These are phyloP conservation scores for Pangasianodon hypophthalmus DNA, from an alignment of 2,113 vertebrate genomes.

Conservation along the genomic window DNA sequence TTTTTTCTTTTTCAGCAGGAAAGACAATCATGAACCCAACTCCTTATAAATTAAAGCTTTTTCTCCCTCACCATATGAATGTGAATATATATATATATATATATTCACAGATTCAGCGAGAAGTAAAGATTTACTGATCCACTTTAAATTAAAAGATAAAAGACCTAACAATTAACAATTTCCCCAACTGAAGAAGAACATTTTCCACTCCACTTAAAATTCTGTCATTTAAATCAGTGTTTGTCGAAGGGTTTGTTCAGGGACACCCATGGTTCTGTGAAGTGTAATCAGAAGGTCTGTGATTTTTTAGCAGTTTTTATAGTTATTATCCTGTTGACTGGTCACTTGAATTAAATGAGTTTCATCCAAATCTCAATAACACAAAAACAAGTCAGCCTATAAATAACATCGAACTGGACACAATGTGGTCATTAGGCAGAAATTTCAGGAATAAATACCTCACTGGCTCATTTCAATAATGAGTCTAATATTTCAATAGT, in stretches of 20 bases:
- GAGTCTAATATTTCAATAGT: neutral
- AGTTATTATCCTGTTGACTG: too few relatives aligned
- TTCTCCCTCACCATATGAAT: neutral
- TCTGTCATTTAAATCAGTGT: neutral
- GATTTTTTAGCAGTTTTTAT: neutral
- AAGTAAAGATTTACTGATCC: neutral
- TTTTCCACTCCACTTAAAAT: neutral
- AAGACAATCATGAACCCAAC: neutral
- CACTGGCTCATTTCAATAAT: neutral
- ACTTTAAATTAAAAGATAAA: neutral
- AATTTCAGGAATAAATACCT: neutral
- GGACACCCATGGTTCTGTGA: neutral
- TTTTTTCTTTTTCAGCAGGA: neutral
- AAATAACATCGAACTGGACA: neutral
- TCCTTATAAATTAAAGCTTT: neutral
- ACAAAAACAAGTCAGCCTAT: neutral
- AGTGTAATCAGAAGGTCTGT: neutral
- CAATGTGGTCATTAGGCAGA: neutral
- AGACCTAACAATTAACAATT: neutral
- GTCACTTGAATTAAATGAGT: neutral
- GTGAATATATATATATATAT: neutral
- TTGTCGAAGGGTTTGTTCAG: neutral
- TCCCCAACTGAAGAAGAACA: too few relatives aligned
- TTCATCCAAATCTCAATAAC: neutral
- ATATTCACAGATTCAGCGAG: neutral